These are phyloP conservation scores for Leucophora obtusa DNA, from an alignment of 2,888 invertebrate species.

Conservation along the genomic window DNA sequence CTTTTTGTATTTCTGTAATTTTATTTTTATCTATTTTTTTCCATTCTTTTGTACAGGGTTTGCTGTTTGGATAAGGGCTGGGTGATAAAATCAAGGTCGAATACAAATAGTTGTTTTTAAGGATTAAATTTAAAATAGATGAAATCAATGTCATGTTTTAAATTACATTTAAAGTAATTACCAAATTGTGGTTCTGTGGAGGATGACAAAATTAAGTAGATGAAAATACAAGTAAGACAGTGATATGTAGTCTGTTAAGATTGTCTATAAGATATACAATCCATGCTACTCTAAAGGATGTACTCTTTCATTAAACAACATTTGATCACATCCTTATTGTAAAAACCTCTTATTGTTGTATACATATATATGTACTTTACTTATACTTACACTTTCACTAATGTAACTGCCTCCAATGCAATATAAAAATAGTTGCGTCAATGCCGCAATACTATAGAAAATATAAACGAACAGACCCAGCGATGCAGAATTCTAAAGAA, in stretches of 20 bases:
- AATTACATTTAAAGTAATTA: not conserved
- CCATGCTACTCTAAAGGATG: too few relatives aligned
- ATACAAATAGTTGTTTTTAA: not conserved
- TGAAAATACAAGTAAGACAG: too few relatives aligned
- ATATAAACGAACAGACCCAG: constrained; percentile 73
- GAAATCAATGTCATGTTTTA: not conserved
- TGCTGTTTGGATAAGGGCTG: not conserved
- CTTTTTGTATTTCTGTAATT: constrained; percentile 3
- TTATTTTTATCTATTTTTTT: constrained; percentile 10
- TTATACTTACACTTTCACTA: constrained; percentile 74
- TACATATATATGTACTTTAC: not conserved
- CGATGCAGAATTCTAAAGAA: constrained; percentile 72
- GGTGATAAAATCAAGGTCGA: constrained; percentile 42
- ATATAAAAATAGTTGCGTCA: constrained; percentile 74
- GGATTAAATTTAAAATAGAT: not conserved
- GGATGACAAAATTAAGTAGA: not conserved
- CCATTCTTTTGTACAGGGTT: not conserved
- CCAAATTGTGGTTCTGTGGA: not conserved
- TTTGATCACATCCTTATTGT: not conserved
- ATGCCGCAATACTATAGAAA: constrained; percentile 73
- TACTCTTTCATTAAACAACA: not conserved
- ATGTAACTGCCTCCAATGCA: constrained; percentile 76
- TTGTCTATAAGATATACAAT: not conserved
- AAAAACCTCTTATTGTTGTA: not conserved
- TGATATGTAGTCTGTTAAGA: not conserved